phyloP scores from a whole-genome alignment of 2,113 vertebrate species.

The Phylloscopus trochilus region DNA sequence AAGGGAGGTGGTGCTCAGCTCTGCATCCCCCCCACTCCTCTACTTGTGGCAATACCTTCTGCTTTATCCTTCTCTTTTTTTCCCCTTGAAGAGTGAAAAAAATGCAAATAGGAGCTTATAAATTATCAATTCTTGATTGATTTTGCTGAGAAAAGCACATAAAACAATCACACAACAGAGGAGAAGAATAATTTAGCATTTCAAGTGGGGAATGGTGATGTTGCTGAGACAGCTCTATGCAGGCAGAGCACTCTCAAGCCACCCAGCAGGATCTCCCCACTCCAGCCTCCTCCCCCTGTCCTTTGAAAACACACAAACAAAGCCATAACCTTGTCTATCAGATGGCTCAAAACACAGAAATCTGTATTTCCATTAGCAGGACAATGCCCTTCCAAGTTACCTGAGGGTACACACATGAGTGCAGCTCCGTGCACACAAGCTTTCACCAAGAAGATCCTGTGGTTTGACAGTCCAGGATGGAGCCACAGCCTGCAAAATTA shows the following conservation, averaged over 20 bases:
- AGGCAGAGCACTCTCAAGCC: not conserved
- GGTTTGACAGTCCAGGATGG: not conserved
- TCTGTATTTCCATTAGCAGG: not conserved
- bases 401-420: not conserved
- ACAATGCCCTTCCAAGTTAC: not conserved
- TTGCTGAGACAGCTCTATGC: slow-evolving; percentile 52
- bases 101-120: slow-evolving; percentile 49
- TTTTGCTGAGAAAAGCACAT: slow-evolving; percentile 65
- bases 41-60: not conserved
- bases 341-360: not conserved
- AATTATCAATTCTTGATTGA: slow-evolving; percentile 69
- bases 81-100: slow-evolving; percentile 21
- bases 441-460: not conserved
- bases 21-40: not conserved
- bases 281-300: not conserved
- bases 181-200: slow-evolving; percentile 50
- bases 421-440: not conserved
- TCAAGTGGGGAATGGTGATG: not conserved
- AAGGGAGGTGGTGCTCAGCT: not conserved
- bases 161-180: slow-evolving; percentile 10
- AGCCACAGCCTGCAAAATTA: not conserved
- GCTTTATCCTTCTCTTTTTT: not conserved
- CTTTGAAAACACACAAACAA: not conserved
- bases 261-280: not conserved
- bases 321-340: not conserved